A percentile compares a stretch with the other conserved stretches of the same genome.
These are phyloP conservation scores for Amphimallon solstitiale DNA, from an alignment of 2,888 invertebrate species.

Conservation along the genomic window DNA sequence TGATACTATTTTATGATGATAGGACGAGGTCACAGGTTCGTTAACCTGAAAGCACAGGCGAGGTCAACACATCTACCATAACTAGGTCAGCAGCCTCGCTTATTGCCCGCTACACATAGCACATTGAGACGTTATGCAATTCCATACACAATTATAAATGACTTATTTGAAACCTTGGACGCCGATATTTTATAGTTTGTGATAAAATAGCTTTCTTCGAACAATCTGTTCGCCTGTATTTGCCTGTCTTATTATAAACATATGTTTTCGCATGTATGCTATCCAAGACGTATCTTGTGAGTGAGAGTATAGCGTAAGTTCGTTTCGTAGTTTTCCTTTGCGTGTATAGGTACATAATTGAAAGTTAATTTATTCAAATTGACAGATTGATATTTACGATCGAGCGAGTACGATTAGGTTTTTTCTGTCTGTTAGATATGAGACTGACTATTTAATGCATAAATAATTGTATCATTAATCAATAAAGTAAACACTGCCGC, in stretches of 20 bases:
- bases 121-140: slow-evolving; percentile 42
- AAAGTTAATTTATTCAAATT: slow-evolving; percentile 12
- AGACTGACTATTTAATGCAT: neutral
- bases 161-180: slow-evolving; percentile 45
- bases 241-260: too few relatives aligned
- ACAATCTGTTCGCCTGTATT: too few relatives aligned
- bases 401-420: neutral
- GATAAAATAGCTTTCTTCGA: slow-evolving; percentile 5
- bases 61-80: slow-evolving; percentile 44
- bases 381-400: slow-evolving; percentile 12
- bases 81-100: slow-evolving; percentile 49
- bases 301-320: neutral
- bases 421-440: neutral
- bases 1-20: neutral
- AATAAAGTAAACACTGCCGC: neutral
- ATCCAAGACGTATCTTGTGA: neutral
- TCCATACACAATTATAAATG: slow-evolving; percentile 42
- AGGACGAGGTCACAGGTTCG: slow-evolving; percentile 47
- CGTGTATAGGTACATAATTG: neutral
- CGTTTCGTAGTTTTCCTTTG: neutral
- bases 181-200: slow-evolving; percentile 35
- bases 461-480: neutral
- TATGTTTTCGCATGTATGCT: too few relatives aligned
- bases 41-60: slow-evolving; percentile 46
- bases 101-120: slow-evolving; percentile 32